Percentiles rank a stretch among this genome's conserved stretches.
Evolutionary conservation across 2,797 vertebrate species (phyloP).

Genomic region (Scolopax bukidnonensis): DNA sequence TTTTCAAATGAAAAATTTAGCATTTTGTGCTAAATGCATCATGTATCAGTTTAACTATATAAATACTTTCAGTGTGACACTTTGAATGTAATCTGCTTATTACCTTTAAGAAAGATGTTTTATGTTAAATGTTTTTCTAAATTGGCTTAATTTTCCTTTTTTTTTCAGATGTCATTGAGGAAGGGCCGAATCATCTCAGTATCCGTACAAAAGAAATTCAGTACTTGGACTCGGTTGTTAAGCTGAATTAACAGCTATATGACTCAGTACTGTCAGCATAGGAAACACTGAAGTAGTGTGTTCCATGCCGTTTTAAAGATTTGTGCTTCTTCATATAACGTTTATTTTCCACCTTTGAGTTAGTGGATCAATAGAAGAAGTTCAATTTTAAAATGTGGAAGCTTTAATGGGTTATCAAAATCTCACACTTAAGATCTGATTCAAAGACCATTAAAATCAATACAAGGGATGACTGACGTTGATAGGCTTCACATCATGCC

Average conservation of each 20-base stretch:
- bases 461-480: background rate
- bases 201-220: background rate
- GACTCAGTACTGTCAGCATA: background rate
- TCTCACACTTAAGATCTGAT: background rate
- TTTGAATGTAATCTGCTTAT: background rate
- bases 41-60: background rate
- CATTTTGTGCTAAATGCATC: background rate
- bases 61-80: background rate
- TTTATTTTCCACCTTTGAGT: background rate
- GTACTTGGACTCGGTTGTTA: background rate
- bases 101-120: background rate
- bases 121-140: background rate
- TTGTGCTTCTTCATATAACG: background rate
- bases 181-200: background rate
- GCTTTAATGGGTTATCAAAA: background rate
- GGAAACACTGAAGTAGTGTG: background rate
- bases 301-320: background rate
- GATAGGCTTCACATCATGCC: background rate
- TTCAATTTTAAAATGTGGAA: background rate
- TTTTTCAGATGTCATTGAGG: background rate
- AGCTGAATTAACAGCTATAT: background rate
- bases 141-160: background rate
- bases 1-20: background rate
- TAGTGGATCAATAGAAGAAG: background rate
- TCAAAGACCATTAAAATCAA: background rate